phyloP scores from a whole-genome alignment of 2,113 vertebrate genomes.

The Dolichallabes microphthalmus region DNA sequence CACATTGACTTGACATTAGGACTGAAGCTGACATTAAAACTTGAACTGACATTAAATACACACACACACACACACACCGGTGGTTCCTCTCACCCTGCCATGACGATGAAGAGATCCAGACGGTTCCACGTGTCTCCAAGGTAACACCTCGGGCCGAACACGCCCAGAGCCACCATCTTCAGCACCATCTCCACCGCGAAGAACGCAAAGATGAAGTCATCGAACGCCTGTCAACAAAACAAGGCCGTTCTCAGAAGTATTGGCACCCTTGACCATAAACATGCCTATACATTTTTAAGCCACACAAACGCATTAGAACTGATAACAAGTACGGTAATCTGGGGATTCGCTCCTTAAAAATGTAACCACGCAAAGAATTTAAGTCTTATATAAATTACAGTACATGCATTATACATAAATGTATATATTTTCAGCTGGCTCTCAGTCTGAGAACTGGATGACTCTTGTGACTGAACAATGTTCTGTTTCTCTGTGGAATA shows the following conservation, averaged over 20 bases:
- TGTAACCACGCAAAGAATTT: no score
- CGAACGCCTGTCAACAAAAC: slow-evolving; percentile 73
- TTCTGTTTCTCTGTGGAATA: not conserved
- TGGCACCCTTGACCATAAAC: not conserved
- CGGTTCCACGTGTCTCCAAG: slow-evolving; percentile 88
- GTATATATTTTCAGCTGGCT: no score
- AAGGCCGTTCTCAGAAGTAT: not conserved
- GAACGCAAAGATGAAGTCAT: slow-evolving; percentile 88
- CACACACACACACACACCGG: slow-evolving; percentile 55
- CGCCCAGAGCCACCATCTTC: slow-evolving; percentile 86
- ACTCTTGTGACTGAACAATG: not conserved
- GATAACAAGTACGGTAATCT: not conserved
- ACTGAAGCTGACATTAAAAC: slow-evolving; percentile 55
- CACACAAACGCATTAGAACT: not conserved
- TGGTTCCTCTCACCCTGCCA: slow-evolving; percentile 75
- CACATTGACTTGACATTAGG: slow-evolving; percentile 74
- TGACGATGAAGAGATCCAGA: slow-evolving; percentile 88
- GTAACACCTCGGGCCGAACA: slow-evolving; percentile 85
- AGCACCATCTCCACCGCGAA: slow-evolving; percentile 89
- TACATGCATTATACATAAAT: no score
- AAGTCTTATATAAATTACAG: no score
- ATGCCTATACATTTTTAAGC: not conserved
- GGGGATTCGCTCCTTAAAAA: not conserved
- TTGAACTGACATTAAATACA: slow-evolving; percentile 75
- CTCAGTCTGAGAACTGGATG: no score